phyloP scores from a whole-genome alignment of 2,797 vertebrate genomes.

The Tolypeutes matacus region DNA sequence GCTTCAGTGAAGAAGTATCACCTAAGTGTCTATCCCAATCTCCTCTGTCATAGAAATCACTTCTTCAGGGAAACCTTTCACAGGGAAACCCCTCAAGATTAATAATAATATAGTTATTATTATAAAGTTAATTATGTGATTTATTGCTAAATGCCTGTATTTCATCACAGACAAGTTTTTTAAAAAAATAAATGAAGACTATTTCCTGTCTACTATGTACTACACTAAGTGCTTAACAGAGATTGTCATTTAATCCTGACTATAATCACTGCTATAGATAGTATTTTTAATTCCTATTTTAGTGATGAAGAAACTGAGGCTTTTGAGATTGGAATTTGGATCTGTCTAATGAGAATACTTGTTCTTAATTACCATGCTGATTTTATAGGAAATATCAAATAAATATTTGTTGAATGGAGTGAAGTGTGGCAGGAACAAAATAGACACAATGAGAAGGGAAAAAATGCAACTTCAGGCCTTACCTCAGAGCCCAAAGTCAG shows the following conservation, averaged over 20 bases:
- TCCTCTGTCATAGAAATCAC: not conserved
- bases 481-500: not conserved
- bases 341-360: not conserved
- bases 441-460: not conserved
- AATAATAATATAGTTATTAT: not conserved
- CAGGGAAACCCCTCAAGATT: not conserved
- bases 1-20: not conserved
- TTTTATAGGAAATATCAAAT: slow-evolving; percentile 32
- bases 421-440: not conserved
- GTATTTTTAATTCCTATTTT: not conserved
- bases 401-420: slow-evolving; percentile 6
- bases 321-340: not conserved
- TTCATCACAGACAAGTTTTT: not conserved
- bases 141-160: not conserved
- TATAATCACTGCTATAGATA: not conserved
- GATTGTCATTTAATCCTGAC: not conserved
- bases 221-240: not conserved
- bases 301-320: not conserved
- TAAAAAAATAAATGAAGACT: not conserved
- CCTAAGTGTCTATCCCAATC: not conserved
- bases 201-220: not conserved
- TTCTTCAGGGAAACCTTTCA: not conserved
- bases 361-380: not conserved
- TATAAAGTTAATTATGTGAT: not conserved
- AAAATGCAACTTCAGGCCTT: slow-evolving; percentile 21